Base-by-base conservation (phyloP, 1,140 invertebrate genomes). In the Pogonomyrmex barbatus region DNA sequence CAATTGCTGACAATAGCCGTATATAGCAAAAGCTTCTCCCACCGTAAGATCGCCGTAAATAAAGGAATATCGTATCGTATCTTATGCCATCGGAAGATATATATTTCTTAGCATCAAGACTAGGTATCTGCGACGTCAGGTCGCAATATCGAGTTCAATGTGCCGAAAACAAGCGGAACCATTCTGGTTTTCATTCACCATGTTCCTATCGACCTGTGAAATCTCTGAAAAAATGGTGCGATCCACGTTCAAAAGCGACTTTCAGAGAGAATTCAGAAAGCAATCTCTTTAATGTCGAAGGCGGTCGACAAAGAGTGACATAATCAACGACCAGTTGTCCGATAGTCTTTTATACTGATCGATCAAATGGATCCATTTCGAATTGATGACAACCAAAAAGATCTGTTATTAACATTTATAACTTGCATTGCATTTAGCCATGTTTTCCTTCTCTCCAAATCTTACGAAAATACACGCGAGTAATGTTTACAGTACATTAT, bases 1-100 rank as follows among this genome's bases (percentile, higher is more conserved):
- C 93, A 94, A 92, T 91, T 91, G 90, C 88, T 93, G 90, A 91
- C 90, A 92, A 92, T 92, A 93, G 81, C 92, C 93, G 91, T 94
- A 94, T 93, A 94, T 92, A 94, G 93, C 89, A 86, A 90, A 90
- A 92, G 84, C 89, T 90, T 87, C 88, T 89, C 70, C 73, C 45
- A 50, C 63, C 70, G 58, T 14, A 42, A 63, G 24, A 10, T 81
- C 86, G 77, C 87, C 87, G 85, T 90, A 90, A 90, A 90, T 24
- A 24, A 24, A 24, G 24, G 82, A 70, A 47, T 83, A 77, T 54
- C 60, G 67, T 81, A 60, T 78, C 79, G 47, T 24, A 24, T 73
- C 56, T 89, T 87, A 24, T 47, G 56, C 78, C 45, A 36, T 2
- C 42, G 62, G 14, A 12, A 63, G 24, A 24, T 24, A 60, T 24